Evolutionary conservation across 2,888 invertebrate genomes (phyloP).

Genomic region (Abrostola triplasia): DNA sequence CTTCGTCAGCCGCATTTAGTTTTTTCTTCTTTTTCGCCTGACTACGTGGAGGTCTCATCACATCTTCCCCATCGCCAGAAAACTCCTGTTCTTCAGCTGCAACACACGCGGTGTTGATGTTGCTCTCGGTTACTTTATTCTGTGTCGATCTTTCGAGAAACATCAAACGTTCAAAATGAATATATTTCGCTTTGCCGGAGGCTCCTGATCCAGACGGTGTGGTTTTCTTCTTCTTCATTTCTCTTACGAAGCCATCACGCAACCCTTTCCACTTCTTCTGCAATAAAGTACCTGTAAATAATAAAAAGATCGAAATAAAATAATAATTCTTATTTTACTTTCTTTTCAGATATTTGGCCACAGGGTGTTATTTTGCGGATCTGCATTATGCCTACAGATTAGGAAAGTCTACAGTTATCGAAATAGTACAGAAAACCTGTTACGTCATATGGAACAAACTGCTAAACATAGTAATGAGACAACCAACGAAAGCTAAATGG

Average conservation of each 20-base stretch:
- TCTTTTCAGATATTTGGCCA: slow-evolving; percentile 1
- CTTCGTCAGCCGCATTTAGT: not conserved
- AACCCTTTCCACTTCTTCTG: not conserved
- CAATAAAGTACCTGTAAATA: not conserved
- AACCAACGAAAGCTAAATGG: not conserved
- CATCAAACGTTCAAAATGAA: not conserved
- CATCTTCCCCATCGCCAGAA: not conserved
- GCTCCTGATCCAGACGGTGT: not conserved
- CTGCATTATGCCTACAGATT: not conserved
- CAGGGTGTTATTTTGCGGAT: not conserved
- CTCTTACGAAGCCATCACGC: not conserved
- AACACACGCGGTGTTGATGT: not conserved
- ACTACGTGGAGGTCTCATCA: not conserved
- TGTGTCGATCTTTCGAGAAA: not conserved
- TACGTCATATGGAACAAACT: not conserved
- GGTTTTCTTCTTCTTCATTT: not conserved
- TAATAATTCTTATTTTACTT: not conserved
- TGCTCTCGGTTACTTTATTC: not conserved
- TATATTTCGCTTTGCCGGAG: not conserved
- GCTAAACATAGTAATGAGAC: not conserved
- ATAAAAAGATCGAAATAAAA: no score
- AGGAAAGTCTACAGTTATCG: not conserved
- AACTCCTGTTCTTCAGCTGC: not conserved
- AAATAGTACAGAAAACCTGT: slow-evolving; percentile 1
- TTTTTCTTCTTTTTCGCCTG: not conserved